Evolutionary conservation across 2,797 vertebrate species (phyloP).

Genomic region (Aldrovandia affinis): DNA sequence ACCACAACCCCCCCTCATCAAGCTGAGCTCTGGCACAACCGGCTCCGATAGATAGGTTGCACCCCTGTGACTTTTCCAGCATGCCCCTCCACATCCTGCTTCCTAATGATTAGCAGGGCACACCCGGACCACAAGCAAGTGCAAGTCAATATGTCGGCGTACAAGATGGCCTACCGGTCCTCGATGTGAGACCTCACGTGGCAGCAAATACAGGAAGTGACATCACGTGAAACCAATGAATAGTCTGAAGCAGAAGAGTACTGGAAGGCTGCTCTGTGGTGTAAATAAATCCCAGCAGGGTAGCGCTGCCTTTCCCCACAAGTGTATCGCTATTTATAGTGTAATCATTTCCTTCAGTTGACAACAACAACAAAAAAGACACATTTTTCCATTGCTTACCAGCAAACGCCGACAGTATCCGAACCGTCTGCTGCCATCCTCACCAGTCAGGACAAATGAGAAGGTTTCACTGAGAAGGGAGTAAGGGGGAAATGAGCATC

Average conservation of each 20-base stretch:
- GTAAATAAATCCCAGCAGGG: background rate
- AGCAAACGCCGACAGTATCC: constrained; percentile 91
- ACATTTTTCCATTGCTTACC: constrained; percentile 70
- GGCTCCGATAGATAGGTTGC: no score
- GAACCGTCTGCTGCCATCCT: constrained; percentile 87
- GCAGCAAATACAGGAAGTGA: constrained; percentile 11
- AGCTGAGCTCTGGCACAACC: no score
- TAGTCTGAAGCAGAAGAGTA: background rate
- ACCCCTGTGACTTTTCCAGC: no score
- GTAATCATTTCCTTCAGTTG: background rate
- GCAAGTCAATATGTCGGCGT: no score
- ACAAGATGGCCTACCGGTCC: no score
- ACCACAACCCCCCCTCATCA: no score
- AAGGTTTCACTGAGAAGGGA: constrained; percentile 82
- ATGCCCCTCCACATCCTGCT: no score
- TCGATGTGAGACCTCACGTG: background rate
- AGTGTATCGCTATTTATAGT: background rate
- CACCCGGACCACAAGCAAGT: no score
- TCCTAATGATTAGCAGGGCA: no score
- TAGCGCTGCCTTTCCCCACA: no score
- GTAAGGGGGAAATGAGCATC: background rate
- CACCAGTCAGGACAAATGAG: constrained; percentile 89
- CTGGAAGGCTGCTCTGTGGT: background rate
- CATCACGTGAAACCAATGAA: background rate
- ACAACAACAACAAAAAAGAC: background rate